A percentile compares a stretch with the other conserved stretches of the same genome.
Evolutionary conservation across 2,888 invertebrate species (phyloP).

Genomic region (Alviniconcha strummeri): DNA sequence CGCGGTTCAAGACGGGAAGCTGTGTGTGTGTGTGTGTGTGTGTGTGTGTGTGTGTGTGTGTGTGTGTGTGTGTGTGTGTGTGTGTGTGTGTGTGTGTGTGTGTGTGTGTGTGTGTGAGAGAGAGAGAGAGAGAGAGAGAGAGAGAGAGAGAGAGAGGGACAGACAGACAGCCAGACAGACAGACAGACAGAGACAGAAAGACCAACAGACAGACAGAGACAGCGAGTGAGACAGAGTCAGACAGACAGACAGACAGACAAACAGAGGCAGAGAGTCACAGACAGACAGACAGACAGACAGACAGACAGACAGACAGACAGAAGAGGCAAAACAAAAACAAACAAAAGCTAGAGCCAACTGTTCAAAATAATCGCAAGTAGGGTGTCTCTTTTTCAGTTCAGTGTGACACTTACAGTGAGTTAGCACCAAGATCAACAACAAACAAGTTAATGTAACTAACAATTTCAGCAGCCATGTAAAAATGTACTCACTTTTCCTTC

Average conservation of each 20-base stretch:
- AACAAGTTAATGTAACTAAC: too few relatives aligned
- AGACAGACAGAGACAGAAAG: background rate
- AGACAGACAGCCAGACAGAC: slow-evolving; percentile 1
- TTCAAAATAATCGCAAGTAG: too few relatives aligned
- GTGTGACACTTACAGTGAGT: too few relatives aligned
- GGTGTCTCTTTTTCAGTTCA: too few relatives aligned
- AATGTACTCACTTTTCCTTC: background rate
- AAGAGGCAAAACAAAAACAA: background rate
- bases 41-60: background rate
- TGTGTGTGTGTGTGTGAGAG: background rate
- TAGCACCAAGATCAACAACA: too few relatives aligned
- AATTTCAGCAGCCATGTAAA: too few relatives aligned
- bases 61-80: slow-evolving; percentile 3
- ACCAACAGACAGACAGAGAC: background rate
- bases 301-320: background rate
- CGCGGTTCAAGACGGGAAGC: background rate
- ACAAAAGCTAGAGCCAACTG: background rate
- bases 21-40: background rate
- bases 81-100: background rate
- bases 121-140: background rate
- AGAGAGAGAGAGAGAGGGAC: background rate
- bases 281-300: background rate
- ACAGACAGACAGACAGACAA: background rate
- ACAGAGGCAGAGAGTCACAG: background rate
- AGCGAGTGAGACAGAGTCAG: background rate